Base-by-base conservation (phyloP, 2,888 invertebrate genomes). In the Ischnura elegans region DNA sequence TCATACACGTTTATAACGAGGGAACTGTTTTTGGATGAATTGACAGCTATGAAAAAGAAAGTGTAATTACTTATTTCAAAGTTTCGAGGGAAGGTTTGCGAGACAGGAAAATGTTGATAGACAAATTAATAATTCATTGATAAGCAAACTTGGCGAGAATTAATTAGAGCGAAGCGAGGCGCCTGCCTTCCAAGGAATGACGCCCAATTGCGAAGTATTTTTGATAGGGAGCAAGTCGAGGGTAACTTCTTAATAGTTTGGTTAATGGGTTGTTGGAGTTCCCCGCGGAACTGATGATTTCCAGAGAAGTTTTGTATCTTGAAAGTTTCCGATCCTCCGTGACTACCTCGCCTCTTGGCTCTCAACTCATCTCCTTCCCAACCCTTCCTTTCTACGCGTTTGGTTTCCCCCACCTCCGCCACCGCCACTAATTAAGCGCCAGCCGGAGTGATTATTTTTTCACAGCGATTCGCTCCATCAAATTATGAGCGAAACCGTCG, bases 241-340 rank as follows among this genome's bases (percentile, higher is more conserved):
- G 10, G 36, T 76, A 76, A 76, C 76, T 76, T 76, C 76, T 76
- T 76, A 76, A 76, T 76, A 76, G 76, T 76, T 76, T 76, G 36
- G 10, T 76, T 76, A 76, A 76, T 76, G 76, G 76, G 76, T 36
- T 29, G 76, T 76, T 76, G 36, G 36, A 76, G 76, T 76, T 21
- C 29, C 36, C 8, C 21, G 36, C 76, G 36, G 19, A 76, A 36
- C 29, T 76, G 76, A 76, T 76, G 76, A 76, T 76, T 76, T 76
- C 76, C 76, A n/a, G 29, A 76, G 76, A 76, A 76, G 76, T 76
- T 76, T 76, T 76, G 76, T 76, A 76, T 76, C 76, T 76, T 76
- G 76, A 76, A 76, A 76, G 76, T 76, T 76, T 76, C 76, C 76
- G 76, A 0, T 76, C 76, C 76, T 76, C n/a, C 76, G 76, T 76